phyloP scores from a whole-genome alignment of 1,140 invertebrate species.

The Zaprionus taronus region DNA sequence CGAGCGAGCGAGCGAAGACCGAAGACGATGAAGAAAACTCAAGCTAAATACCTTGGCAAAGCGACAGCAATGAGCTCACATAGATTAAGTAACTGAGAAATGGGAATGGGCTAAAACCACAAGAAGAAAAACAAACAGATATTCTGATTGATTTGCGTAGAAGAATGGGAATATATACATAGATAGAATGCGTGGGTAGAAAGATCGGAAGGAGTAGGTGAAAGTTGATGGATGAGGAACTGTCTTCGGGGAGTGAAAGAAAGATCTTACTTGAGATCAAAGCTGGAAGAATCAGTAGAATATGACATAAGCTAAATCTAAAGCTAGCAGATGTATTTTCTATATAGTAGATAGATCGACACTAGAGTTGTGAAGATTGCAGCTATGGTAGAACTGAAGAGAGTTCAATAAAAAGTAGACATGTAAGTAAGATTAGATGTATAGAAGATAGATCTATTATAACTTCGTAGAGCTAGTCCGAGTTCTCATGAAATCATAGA shows the following conservation, averaged over 20 bases:
- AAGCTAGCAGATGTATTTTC: neutral
- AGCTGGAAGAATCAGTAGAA: neutral
- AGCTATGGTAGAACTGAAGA: no score
- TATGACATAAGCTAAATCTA: neutral
- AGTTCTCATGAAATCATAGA: no score
- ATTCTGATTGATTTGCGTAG: neutral
- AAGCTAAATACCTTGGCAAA: constrained; percentile 77
- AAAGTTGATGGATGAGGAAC: neutral
- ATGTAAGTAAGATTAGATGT: no score
- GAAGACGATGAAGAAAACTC: constrained; percentile 30
- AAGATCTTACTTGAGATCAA: neutral
- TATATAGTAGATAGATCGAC: neutral
- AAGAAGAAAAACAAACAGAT: constrained; percentile 25
- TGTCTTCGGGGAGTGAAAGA: neutral
- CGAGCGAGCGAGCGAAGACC: neutral
- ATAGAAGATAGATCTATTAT: no score
- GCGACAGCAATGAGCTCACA: constrained; percentile 75
- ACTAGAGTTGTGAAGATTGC: neutral
- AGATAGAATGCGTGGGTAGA: neutral
- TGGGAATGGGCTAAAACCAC: constrained; percentile 32
- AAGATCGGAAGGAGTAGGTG: neutral
- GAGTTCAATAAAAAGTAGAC: no score
- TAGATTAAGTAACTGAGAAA: constrained; percentile 77
- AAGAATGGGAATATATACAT: neutral
- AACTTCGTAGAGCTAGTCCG: no score